Conservation (phyloP, 37 sponge, comb jelly and placozoan genomes). For the Amphimedon queenslandica region DNA sequence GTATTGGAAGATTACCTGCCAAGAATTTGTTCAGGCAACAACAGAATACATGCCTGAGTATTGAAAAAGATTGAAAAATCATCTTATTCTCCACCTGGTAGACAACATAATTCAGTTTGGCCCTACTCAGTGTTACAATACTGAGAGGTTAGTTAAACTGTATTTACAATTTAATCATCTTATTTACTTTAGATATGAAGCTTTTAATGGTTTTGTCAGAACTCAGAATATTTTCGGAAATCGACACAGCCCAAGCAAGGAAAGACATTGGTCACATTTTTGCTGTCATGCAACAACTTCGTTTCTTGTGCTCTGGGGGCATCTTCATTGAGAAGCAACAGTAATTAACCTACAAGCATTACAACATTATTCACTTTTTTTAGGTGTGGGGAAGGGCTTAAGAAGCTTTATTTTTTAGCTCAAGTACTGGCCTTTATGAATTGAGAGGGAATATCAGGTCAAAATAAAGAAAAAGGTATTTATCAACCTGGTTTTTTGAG, state of each 20-base stretch:
- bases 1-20: not conserved
- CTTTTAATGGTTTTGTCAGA: slow-evolving; percentile 31
- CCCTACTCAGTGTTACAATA: slow-evolving; percentile 29
- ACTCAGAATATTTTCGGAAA: slow-evolving; percentile 35
- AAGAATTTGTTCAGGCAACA: slow-evolving; percentile 22
- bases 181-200: slow-evolving; percentile 55
- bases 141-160: slow-evolving; percentile 38
- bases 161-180: no score
- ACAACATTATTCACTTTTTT: not conserved
- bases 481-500: not conserved
- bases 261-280: slow-evolving; percentile 39
- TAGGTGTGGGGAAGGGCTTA: not conserved
- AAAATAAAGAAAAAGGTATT: not conserved
- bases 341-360: not conserved
- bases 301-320: slow-evolving; percentile 17
- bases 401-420: not conserved
- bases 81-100: slow-evolving; percentile 41
- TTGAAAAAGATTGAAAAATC: slow-evolving; percentile 17
- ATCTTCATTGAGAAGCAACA: not conserved
- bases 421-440: not conserved
- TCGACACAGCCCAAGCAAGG: slow-evolving; percentile 37
- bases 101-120: slow-evolving; percentile 42
- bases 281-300: slow-evolving; percentile 4
- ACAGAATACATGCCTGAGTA: slow-evolving; percentile 4
- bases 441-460: not conserved